Evolutionary conservation across 2,888 invertebrate genomes (phyloP), one percentile per base, ranked within the genome.

Genomic region (Diachrysia chrysitis): DNA sequence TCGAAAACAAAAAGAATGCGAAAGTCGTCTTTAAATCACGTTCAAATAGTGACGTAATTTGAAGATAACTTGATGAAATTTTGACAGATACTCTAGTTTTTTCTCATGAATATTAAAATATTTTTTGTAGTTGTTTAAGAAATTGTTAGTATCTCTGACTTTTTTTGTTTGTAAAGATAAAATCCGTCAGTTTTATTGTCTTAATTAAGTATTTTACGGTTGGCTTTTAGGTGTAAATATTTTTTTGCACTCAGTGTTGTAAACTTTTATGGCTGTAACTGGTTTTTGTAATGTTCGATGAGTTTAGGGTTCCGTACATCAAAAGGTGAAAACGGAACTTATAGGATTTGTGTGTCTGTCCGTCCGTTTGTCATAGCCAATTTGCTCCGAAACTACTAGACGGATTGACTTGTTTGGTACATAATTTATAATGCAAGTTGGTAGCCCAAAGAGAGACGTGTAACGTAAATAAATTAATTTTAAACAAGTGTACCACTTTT

Each of bases 141-240:
- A 51, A 51, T 51, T 9, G 21, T 21, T 19, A 51, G 48, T 19
- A 51, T 21, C n/a, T 48, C 48, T 19, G 48, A 21, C 19, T 51
- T 19, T 19, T 51, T 19, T 6, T 42, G 42, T n/a, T n/a, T 19
- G 48, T 51, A 21, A 10, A 21, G 48, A 51, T 51, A 19, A 51
- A 48, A 51, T 51, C 19, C 2, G n/a, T 48, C 10, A 48, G 10
- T 21, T 51, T 51, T 10, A 21, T 51, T 51, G 48, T 51, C 48
- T 51, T 51, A 21, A 19, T 51, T 51, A 21, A 51, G 12, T 51
- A 51, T 51, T 51, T 21, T 19, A 21, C 19, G 48, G 48, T 51
- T 42, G 7, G 42, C 42, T 42, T 21, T 19, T 51, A 21, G 21
- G 0, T 51, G 12, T 21, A 51, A 21, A 51, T 51, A 12, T 51